Percentiles rank a stretch among this genome's conserved stretches.
These are phyloP conservation scores for Pseudomugil tenellus DNA, from an alignment of 2,797 vertebrate species.

Conservation along the genomic window DNA sequence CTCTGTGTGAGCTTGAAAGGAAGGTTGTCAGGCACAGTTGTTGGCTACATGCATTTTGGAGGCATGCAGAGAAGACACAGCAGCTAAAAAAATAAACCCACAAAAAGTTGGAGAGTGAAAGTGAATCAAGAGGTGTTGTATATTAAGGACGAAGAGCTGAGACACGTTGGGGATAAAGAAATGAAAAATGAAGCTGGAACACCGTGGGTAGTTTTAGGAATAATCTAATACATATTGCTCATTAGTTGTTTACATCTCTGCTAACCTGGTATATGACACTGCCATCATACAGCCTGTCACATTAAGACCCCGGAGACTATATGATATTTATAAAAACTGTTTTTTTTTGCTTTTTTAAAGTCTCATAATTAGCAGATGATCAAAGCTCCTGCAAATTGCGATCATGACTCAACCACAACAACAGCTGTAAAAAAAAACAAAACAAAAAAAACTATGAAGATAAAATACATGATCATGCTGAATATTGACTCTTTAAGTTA, in stretches of 20 bases:
- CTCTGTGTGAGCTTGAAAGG: neutral
- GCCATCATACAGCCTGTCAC: neutral
- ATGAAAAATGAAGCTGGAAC: neutral
- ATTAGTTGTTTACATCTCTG: neutral
- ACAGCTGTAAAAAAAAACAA: neutral
- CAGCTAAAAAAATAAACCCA: neutral
- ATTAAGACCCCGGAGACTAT: neutral
- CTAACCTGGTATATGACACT: neutral
- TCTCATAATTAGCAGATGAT: neutral
- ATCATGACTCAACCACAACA: neutral
- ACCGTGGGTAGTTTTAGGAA: neutral
- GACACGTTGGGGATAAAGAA: neutral
- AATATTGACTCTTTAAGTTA: neutral
- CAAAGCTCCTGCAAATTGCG: neutral
- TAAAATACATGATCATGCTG: conserved; percentile 4
- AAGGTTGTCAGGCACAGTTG: conserved; percentile 2
- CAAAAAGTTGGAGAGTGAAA: neutral
- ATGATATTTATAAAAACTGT: too few species aligned
- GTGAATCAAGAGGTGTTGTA: neutral
- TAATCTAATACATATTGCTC: conserved; percentile 1
- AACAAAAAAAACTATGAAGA: neutral
- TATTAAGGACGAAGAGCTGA: neutral
- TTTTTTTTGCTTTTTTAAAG: too few species aligned
- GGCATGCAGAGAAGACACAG: neutral
- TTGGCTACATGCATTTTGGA: neutral